phyloP scores from a whole-genome alignment of 2,797 vertebrate genomes.

The Epinephelus malabaricus region DNA sequence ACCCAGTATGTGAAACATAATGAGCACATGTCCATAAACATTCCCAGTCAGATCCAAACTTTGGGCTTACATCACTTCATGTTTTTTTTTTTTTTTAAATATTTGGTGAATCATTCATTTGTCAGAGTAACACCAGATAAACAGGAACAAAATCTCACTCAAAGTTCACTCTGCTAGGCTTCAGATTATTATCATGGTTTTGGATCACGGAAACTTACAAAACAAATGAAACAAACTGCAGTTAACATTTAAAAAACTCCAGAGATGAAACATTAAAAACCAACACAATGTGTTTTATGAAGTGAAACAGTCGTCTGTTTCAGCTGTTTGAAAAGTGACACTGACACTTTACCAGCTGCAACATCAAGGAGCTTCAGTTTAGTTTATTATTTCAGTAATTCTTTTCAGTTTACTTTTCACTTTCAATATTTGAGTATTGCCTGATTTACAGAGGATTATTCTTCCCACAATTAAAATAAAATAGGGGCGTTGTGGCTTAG shows the following conservation, averaged over 20 bases:
- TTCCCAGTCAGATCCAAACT: background rate
- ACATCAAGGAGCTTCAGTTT: background rate
- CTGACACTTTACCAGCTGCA: background rate
- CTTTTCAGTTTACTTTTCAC: background rate
- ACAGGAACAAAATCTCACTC: background rate
- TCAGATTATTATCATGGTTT: background rate
- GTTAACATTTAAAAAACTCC: too few relatives aligned
- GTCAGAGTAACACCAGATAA: background rate
- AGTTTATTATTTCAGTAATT: background rate
- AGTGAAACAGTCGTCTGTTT: background rate
- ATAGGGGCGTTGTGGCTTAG: too few relatives aligned
- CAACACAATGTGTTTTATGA: background rate
- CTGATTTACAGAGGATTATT: background rate
- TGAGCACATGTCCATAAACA: background rate
- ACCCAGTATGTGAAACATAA: background rate
- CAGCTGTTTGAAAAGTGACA: background rate
- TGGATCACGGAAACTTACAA: background rate
- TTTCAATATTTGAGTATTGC: background rate
- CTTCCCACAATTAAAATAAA: too few relatives aligned
- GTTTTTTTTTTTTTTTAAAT: background rate
- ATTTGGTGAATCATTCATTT: background rate
- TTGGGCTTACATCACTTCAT: background rate
- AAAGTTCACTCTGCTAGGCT: background rate
- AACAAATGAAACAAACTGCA: too few relatives aligned
- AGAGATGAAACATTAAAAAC: too few relatives aligned